phyloP scores from a whole-genome alignment of 1,140 invertebrate species.

The Drosophila orosa region DNA sequence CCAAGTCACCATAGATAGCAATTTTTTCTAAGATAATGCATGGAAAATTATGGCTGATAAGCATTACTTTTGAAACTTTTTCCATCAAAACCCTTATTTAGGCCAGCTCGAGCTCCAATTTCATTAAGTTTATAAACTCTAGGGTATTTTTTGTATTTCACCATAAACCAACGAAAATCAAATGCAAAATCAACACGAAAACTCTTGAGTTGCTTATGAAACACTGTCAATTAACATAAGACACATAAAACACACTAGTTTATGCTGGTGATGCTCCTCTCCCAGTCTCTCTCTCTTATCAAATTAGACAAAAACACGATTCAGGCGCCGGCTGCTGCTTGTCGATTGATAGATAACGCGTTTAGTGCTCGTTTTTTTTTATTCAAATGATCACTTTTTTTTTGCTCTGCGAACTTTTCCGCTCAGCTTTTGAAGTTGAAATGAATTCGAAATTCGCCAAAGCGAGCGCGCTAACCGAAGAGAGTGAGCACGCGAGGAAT shows the following conservation, averaged over 20 bases:
- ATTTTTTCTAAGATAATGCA: background rate
- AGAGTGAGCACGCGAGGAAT: background rate
- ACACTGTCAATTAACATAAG: conserved; percentile 26
- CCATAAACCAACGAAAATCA: conserved; percentile 24
- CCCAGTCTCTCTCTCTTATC: conserved; percentile 15
- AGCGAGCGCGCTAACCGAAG: conserved; percentile 36
- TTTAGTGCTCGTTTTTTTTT: background rate
- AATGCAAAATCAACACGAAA: conserved; percentile 17
- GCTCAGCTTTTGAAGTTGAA: conserved; percentile 71
- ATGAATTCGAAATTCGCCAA: conserved; percentile 40
- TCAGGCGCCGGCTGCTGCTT: conserved; percentile 13
- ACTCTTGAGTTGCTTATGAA: conserved; percentile 28
- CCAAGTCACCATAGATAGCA: background rate
- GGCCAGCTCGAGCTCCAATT: background rate
- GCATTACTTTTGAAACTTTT: background rate
- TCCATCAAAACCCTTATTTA: background rate
- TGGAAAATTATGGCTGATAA: background rate
- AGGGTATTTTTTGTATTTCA: conserved; percentile 15
- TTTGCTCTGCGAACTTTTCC: conserved; percentile 52
- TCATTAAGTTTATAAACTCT: background rate
- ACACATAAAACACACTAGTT: conserved; percentile 2
- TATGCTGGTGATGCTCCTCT: conserved; percentile 3
- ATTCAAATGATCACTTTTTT: conserved; percentile 31
- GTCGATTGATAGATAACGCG: conserved; percentile 34
- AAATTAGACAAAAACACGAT: conserved; percentile 18